Evolutionary conservation across 2,888 invertebrate genomes (phyloP), one percentile per base, ranked within the genome.

Genomic region (Cerastis rubricosa): DNA sequence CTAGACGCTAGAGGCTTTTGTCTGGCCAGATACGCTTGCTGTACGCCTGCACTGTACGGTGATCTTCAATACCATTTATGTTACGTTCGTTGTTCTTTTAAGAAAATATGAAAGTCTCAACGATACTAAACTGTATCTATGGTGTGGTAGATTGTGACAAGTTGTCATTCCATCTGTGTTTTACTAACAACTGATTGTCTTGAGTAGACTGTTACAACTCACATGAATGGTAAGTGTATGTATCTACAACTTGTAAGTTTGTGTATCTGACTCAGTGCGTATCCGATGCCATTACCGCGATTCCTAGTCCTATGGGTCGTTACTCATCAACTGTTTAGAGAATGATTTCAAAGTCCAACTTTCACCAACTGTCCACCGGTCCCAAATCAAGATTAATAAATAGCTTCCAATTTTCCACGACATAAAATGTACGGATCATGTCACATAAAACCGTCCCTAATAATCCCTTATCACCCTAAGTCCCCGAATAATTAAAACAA

Each of bases 381-480:
- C 47, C 77, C 72, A 73, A 84, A 71, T 64, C 75, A 70, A 73
- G 57, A 78, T 72, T 78, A 67, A 86, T 70, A 74, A 67, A 66
- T 57, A 64, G 40, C 66, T 59, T 59, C 65, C 66, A 76, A 78
- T 81, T 84, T 86, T 73, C 77, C 67, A 45, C 19, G 64, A 74
- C 81, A 72, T 80, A 64, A 76, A 81, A 71, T 84, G 70, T 63
- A 57, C 70, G 77, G 74, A 84, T 81, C 75, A 71, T 64, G 73
- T 75, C 71, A 74, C 71, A 75, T 71, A 80, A 80, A 80, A 67
- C 68, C 69, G 51, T 75, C 76, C 78, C 64, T 76, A 73, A 79
- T 79, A 74, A 80, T 81, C 80, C 75, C 86, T 86, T 82, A 86
- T 78, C 82, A 86, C 80, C 64, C 83, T 65, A 79, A 76, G 74